Conservation (phyloP, 2,888 invertebrate species). For the Frankliniella fusca region DNA sequence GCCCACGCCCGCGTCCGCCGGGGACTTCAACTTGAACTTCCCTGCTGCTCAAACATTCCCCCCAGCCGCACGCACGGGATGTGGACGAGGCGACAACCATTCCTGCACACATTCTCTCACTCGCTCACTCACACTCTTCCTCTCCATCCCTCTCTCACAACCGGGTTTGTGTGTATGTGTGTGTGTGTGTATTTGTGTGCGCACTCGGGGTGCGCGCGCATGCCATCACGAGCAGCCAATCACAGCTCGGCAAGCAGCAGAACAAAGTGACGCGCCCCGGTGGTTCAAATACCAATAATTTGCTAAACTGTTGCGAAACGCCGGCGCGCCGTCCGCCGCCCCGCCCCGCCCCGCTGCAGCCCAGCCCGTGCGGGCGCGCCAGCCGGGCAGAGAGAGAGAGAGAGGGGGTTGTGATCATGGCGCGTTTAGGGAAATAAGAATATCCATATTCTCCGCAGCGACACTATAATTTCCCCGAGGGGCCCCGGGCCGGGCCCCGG, state of each 20-base stretch:
- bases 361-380: not conserved
- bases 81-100: not conserved
- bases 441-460: slow-evolving; percentile 22
- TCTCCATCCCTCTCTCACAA: too few relatives aligned
- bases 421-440: slow-evolving; percentile 20
- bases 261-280: not conserved
- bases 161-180: too few relatives aligned
- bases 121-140: too few relatives aligned
- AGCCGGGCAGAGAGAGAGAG: too few relatives aligned
- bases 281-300: slow-evolving; percentile 5
- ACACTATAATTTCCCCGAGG: slow-evolving; percentile 10
- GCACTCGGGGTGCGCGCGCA: not conserved
- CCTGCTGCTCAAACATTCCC: not conserved
- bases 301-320: slow-evolving; percentile 19
- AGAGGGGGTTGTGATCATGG: not conserved
- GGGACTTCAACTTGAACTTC: too few relatives aligned
- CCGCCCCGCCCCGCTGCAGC: too few relatives aligned
- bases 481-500: not conserved
- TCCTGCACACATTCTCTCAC: too few relatives aligned
- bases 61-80: not conserved
- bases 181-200: not conserved
- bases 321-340: not conserved
- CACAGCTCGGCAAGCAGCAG: not conserved
- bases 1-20: not conserved
- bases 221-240: not conserved